These are phyloP conservation scores for Gambelia wislizenii DNA, from an alignment of 2,797 vertebrate genomes.

Conservation along the genomic window DNA sequence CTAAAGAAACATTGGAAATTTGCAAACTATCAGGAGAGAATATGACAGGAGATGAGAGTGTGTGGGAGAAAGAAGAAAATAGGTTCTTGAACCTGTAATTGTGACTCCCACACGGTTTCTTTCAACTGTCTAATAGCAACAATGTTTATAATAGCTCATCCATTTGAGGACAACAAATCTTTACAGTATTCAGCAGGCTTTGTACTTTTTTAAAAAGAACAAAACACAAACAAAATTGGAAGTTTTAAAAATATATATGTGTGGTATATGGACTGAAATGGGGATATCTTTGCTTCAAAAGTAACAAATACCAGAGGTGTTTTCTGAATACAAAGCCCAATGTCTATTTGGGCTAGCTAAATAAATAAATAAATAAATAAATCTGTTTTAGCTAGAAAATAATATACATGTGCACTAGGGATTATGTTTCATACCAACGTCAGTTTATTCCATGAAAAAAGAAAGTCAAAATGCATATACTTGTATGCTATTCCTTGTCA, in stretches of 20 bases:
- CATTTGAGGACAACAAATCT: constrained; percentile 62
- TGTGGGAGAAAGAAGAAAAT: constrained; percentile 77
- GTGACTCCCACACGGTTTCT: constrained; percentile 79
- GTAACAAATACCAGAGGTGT: constrained; percentile 8
- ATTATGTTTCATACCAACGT: background rate
- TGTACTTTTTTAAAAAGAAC: constrained; percentile 26
- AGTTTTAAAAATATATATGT: background rate
- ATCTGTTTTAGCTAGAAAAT: constrained; percentile 15
- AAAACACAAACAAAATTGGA: constrained; percentile 40
- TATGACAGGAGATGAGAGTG: constrained; percentile 72
- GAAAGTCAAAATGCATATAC: constrained; percentile 36
- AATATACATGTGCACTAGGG: background rate
- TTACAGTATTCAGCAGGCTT: constrained; percentile 54
- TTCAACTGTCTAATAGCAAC: constrained; percentile 72
- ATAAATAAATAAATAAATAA: too few species aligned
- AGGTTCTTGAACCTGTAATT: constrained; percentile 80
- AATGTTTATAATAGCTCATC: constrained; percentile 68
- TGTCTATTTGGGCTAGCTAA: constrained; percentile 25
- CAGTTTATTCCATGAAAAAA: background rate
- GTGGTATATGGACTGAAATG: background rate
- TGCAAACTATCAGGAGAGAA: constrained; percentile 67
- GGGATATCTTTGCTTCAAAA: background rate
- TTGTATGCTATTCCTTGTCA: constrained; percentile 14
- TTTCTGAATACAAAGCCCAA: constrained; percentile 47
- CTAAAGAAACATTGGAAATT: constrained; percentile 63